Evolutionary conservation across 2,888 invertebrate species (phyloP).

Genomic region (Euplexia lucipara): DNA sequence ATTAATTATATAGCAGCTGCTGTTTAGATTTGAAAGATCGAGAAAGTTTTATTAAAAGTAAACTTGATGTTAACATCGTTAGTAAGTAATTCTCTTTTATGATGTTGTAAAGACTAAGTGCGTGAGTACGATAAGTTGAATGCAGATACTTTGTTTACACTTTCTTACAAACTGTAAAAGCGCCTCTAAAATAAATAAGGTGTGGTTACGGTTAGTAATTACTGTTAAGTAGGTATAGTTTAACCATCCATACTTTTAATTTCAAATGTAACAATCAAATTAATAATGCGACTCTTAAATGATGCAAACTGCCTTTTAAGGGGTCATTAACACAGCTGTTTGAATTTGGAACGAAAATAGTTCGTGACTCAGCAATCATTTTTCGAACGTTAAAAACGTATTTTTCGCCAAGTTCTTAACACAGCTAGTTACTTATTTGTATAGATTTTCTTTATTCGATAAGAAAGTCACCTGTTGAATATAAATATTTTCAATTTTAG

Average conservation of each 20-base stretch:
- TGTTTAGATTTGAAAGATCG: conserved; percentile 16
- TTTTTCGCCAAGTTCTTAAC: conserved; percentile 17
- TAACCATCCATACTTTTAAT: no score
- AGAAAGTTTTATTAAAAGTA: conserved; percentile 37
- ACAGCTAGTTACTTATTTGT: conserved; percentile 11
- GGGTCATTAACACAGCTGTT: conserved; percentile 38
- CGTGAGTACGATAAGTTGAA: neutral
- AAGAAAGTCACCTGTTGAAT: conserved; percentile 30
- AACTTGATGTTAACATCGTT: neutral
- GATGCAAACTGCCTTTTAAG: conserved; percentile 46
- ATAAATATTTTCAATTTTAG: conserved; percentile 1
- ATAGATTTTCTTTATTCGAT: conserved; percentile 19
- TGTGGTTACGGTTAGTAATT: neutral
- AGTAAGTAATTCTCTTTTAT: neutral
- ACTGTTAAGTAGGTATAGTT: conserved; percentile 10
- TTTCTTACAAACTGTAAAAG: conserved; percentile 3
- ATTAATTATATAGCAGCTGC: conserved; percentile 38
- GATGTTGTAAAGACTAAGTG: neutral
- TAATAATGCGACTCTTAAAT: conserved; percentile 31
- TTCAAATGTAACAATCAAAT: conserved; percentile 35
- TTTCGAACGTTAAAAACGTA: conserved; percentile 11
- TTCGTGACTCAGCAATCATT: conserved; percentile 40
- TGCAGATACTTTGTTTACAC: neutral
- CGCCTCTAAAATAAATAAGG: neutral
- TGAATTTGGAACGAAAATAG: conserved; percentile 36